phyloP scores from a whole-genome alignment of 2,797 vertebrate species.

The Peromyscus aztecus region DNA sequence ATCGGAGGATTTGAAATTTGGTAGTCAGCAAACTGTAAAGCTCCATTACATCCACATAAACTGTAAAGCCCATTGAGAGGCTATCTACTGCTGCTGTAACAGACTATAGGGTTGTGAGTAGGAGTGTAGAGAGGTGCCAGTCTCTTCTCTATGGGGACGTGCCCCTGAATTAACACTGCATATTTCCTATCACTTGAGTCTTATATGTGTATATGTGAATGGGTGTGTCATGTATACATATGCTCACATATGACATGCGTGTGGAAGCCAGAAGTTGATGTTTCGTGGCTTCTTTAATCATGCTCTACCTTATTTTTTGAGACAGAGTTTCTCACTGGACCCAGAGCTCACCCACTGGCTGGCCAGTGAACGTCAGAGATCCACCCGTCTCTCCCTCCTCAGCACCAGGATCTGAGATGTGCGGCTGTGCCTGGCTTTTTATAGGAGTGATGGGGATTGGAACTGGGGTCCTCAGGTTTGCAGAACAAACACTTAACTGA shows the following conservation, averaged over 20 bases:
- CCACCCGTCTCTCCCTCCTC: not conserved
- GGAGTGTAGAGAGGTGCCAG: not conserved
- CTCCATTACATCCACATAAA: not conserved
- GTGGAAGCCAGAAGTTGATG: not conserved
- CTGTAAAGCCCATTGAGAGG: not conserved
- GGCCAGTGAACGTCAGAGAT: not conserved
- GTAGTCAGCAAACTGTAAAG: not conserved
- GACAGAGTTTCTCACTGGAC: not conserved
- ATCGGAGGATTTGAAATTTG: slow-evolving; percentile 33
- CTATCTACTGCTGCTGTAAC: not conserved
- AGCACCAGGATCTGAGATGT: too few relatives aligned
- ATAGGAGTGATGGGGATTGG: not conserved
- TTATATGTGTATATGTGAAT: not conserved
- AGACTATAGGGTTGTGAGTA: not conserved
- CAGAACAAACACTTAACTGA: not conserved
- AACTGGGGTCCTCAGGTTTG: not conserved
- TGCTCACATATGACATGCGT: not conserved
- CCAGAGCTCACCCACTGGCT: not conserved
- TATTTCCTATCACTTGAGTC: not conserved
- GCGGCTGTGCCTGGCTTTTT: not conserved
- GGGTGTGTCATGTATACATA: not conserved
- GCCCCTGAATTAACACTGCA: not conserved
- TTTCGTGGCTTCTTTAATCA: not conserved
- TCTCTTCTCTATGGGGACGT: accelerated
- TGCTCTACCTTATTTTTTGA: not conserved